Evolutionary conservation across 2,888 invertebrate genomes (phyloP).

Genomic region (Euproctis similis): DNA sequence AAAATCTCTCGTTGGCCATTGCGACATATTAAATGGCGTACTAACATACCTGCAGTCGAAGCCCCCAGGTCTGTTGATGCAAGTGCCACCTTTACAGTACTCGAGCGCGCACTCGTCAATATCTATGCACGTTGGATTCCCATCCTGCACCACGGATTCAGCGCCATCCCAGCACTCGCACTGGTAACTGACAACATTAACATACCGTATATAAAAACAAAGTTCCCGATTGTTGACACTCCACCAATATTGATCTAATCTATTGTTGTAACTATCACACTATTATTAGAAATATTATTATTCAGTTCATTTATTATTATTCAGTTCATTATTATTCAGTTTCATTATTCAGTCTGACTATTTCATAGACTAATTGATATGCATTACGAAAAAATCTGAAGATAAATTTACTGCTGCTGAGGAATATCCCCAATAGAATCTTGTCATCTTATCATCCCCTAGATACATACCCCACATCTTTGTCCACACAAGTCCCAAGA

Average conservation of each 20-base stretch:
- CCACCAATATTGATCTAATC: no score
- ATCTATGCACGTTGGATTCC: conserved; percentile 77
- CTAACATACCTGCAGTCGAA: conserved; percentile 80
- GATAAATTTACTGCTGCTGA: no score
- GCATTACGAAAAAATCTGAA: no score
- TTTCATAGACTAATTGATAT: no score
- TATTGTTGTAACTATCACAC: no score
- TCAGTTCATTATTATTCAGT: no score
- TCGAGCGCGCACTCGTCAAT: conserved; percentile 87
- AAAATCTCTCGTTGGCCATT: background rate
- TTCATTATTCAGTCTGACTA: no score
- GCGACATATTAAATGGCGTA: background rate
- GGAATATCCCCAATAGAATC: no score
- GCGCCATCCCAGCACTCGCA: conserved; percentile 87
- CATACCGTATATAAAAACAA: no score
- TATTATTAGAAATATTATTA: no score
- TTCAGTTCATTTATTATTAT: background rate
- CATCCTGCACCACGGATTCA: conserved; percentile 54
- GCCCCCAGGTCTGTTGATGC: conserved; percentile 83
- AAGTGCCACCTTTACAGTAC: conserved; percentile 84
- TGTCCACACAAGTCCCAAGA: conserved; percentile 83
- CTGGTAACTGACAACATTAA: conserved; percentile 74
- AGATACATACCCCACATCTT: conserved; percentile 77
- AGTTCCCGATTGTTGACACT: no score
- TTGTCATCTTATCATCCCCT: no score